Evolutionary conservation across 2,797 vertebrate genomes (phyloP).

Genomic region (Tarsius wallacei): DNA sequence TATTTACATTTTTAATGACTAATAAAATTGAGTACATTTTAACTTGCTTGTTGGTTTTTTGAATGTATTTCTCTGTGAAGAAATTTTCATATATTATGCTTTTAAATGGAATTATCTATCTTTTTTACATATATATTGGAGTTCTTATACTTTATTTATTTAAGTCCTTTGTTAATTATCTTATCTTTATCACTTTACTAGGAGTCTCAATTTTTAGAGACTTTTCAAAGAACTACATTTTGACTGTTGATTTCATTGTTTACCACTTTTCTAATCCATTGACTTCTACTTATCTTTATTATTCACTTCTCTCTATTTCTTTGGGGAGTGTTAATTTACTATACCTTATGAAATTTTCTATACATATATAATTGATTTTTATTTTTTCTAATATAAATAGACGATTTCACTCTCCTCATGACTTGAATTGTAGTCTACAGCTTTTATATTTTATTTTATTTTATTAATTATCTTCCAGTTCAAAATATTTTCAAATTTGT

Average conservation of each 20-base stretch:
- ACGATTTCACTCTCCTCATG: neutral
- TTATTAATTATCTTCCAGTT: neutral
- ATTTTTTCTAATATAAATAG: constrained; percentile 10
- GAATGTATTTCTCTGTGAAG: neutral
- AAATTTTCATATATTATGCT: neutral
- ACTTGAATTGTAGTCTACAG: neutral
- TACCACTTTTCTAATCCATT: neutral
- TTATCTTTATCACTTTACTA: neutral
- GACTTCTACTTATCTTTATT: neutral
- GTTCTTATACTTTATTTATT: neutral
- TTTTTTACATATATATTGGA: neutral
- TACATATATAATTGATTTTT: neutral
- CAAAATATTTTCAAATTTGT: neutral
- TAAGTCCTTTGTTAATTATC: neutral
- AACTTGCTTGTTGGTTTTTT: constrained; percentile 36
- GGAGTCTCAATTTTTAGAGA: neutral
- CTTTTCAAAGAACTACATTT: neutral
- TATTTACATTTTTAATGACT: constrained; percentile 6
- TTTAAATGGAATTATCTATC: neutral
- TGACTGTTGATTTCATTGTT: neutral
- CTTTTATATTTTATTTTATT: neutral
- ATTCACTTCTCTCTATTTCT: neutral
- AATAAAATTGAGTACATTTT: neutral
- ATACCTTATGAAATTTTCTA: neutral
- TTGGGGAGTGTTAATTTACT: neutral